A percentile compares a stretch with the other conserved stretches of the same genome.
These are phyloP conservation scores for Sinocyclocheilus anshuiensis DNA, from an alignment of 2,113 vertebrate species.

Conservation along the genomic window DNA sequence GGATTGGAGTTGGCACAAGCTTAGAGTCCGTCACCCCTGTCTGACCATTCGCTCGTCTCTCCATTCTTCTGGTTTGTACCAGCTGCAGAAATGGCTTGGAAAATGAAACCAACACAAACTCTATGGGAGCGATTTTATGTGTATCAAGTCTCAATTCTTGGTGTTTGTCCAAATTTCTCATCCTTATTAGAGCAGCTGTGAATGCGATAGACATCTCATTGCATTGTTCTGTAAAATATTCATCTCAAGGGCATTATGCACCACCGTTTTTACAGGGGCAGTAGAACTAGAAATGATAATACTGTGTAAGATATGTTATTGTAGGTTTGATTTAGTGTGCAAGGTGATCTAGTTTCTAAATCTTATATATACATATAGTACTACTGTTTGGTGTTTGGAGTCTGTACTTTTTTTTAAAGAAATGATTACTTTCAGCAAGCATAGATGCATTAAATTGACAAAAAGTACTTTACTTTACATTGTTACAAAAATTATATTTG, in stretches of 20 bases:
- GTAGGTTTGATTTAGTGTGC: neutral
- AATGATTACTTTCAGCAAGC: too few relatives aligned
- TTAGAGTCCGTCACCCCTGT: neutral
- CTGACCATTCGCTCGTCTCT: neutral
- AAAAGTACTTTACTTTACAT: too few relatives aligned
- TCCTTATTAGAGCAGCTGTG: conserved; percentile 1
- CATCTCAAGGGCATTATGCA: neutral
- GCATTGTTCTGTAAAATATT: neutral
- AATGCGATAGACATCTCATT: neutral
- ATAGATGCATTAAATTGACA: too few relatives aligned
- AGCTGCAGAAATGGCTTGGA: neutral
- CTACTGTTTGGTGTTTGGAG: too few relatives aligned
- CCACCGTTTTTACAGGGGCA: neutral
- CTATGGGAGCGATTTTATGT: neutral
- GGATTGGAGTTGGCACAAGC: neutral
- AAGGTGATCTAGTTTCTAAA: neutral
- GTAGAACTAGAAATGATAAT: neutral
- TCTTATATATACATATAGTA: too few relatives aligned
- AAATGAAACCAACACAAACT: conserved; percentile 9
- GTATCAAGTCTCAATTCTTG: neutral
- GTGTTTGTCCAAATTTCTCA: neutral
- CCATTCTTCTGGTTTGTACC: neutral
- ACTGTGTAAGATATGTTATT: neutral
- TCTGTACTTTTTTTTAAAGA: too few relatives aligned
- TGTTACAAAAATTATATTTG: too few relatives aligned